Base-by-base conservation (phyloP, 2,888 invertebrate species). In the Caenorhabditis virilis region DNA sequence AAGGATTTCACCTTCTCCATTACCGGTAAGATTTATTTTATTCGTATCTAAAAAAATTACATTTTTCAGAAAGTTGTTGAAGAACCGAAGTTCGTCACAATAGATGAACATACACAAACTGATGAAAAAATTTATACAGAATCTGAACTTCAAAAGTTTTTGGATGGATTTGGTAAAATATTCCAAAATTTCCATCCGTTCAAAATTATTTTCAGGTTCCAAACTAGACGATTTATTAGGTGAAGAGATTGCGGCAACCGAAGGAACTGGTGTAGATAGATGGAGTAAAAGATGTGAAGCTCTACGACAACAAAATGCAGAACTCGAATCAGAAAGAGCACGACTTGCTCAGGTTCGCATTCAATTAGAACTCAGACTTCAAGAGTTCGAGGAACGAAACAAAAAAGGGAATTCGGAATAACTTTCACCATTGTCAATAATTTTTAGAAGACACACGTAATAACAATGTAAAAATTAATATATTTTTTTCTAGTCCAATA, bases 321-420 rank as follows among this genome's bases (percentile, higher is more conserved):
- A 79, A 48, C 54, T 82, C 35, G 82, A 82, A 59, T 48, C 56
- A 23, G 80, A 82, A 59, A 56, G 76, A 36, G 76, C 76, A 7
- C 71, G 64, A n/a, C 43, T 82, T 55, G 76, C 77, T 6, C 82
- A 82, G 52, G 57, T 78, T n/a, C 63, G 79, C 3, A 72, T 81
- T 18, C 81, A 81, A 42, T 64, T 81, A 7, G 74, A 81, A 46
- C 56, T 79, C 11, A 74, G 81, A 11, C 55, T 77, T 11, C 76
- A 78, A 26, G 79, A 79, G 43, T 55, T 65, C 13, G 60, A 69
- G 33, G 60, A 42, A 23, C 22, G 23, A 9, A 4, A n/a, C 22
- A 42, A 42, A 42, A n/a, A n/a, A n/a, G n/a, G 13, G 6, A 9
- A 30, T 30, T 13, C 30, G 30, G 13, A 6, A 30, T 9, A 30